Percentiles rank a stretch among this genome's conserved stretches.
Evolutionary conservation across 2,113 vertebrate species (phyloP).

Genomic region (Clarias macrocephalus): DNA sequence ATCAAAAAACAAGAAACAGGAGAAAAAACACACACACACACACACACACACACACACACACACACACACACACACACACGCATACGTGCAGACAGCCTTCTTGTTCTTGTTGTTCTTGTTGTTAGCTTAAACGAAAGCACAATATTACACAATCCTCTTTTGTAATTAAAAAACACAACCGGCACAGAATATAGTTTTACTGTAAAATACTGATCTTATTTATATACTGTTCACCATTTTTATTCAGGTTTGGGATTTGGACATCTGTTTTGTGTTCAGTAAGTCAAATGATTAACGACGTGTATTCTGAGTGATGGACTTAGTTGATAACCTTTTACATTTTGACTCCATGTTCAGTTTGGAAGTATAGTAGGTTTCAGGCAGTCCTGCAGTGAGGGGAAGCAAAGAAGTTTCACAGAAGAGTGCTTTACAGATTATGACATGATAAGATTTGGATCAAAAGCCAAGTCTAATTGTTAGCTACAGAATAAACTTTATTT

Average conservation of each 20-base stretch:
- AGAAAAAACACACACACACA: too few species aligned
- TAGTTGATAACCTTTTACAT: background rate
- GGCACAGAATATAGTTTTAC: background rate
- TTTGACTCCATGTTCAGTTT: background rate
- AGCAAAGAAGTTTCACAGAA: background rate
- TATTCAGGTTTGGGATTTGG: background rate
- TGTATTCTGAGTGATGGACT: background rate
- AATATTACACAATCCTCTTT: background rate
- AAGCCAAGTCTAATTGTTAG: background rate
- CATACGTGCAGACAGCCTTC: background rate
- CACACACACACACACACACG: too few species aligned
- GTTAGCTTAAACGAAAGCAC: background rate
- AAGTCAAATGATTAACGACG: background rate
- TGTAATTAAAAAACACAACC: background rate
- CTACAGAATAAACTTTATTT: background rate
- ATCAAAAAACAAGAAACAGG: background rate
- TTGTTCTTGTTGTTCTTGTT: background rate
- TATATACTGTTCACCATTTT: background rate
- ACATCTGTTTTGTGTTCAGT: background rate
- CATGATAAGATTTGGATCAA: background rate
- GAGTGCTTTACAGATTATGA: background rate
- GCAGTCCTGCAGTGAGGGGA: background rate
- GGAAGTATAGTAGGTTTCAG: background rate
- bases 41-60: too few species aligned
- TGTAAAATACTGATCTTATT: background rate